Evolutionary conservation across 2,113 vertebrate genomes (phyloP), one percentile per base, ranked within the genome.

Genomic region (Hepsetus odoe): DNA sequence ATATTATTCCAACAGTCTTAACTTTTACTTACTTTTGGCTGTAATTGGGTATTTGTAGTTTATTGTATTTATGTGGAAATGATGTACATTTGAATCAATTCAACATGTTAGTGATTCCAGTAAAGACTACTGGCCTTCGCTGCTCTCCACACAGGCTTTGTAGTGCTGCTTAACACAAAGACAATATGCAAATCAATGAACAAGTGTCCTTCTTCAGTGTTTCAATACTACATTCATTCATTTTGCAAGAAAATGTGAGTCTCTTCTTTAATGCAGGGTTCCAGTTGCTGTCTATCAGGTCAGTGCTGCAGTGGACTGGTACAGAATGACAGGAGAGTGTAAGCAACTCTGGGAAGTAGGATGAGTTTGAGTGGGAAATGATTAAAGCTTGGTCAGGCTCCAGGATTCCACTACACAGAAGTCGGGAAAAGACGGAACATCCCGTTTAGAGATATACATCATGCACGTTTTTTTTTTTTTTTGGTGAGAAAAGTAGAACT

Each of bases 151-250:
- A 42, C 42, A 58, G 40, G 32, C 32, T 22, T 44, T 44, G 73
- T 44, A 30, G 62, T 81, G 73, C 77, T 32, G 73, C 49, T 74
- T 79, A 35, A 5, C 74, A 62, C n/a, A 72, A 44, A 22, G 69
- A 58, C 53, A 33, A 64, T 40, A 55, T 35, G 30, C 16, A 22
- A 64, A 80, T 61, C 26, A 6, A 40, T 56, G 33, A 58, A 70
- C 58, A 65, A 79, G 58, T 58, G 6, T 67, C 74, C 12, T 81
- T 82, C 83, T 84, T 90, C 90, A 90, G 89, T 90, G 89, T 88
- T 81, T 86, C 79, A 68, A 86, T 86, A 82, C 77, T 90, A 91
- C 89, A 92, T 92, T 92, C 86, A 91, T 84, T 89, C 82, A 73
- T 66, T 38, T 70, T 79, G 77, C 12, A 40, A 62, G 73, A 71